These are phyloP conservation scores for Hydractinia echinata DNA, from an alignment of 30 jellyfish, hydroid and myxozoan species.

Conservation along the genomic window DNA sequence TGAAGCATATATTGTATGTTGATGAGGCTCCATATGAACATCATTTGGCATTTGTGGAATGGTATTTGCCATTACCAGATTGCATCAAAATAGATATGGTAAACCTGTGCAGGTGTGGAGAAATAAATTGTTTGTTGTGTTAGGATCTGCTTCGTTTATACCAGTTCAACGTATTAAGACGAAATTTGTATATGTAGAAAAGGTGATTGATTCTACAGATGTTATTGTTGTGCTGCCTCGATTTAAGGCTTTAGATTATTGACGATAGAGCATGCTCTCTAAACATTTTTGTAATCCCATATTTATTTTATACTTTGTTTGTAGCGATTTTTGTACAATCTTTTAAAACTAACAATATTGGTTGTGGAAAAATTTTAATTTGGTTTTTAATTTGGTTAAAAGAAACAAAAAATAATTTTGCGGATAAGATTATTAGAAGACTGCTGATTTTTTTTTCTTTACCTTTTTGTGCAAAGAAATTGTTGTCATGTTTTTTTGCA, in stretches of 20 bases:
- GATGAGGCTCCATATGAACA: neutral
- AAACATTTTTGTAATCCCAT: no score
- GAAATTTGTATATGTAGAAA: neutral
- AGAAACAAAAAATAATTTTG: no score
- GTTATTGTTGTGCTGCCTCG: constrained; percentile 20
- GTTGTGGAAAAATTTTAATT: no score
- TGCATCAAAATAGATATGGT: neutral
- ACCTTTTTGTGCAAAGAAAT: no score
- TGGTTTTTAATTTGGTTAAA: no score
- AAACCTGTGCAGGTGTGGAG: constrained; percentile 16
- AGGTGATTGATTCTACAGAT: neutral
- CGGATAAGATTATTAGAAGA: no score
- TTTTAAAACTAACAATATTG: no score
- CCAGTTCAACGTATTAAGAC: constrained; percentile 20
- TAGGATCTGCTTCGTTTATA: constrained; percentile 18
- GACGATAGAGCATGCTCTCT: neutral
- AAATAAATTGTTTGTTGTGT: neutral
- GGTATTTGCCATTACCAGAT: constrained; percentile 5
- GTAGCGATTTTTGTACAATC: no score
- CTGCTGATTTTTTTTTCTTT: no score
- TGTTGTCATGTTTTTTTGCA: no score
- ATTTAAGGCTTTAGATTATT: neutral
- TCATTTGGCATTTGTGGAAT: neutral
- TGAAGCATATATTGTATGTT: neutral
- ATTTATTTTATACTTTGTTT: no score